A percentile compares a stretch with the other conserved stretches of the same genome.
Evolutionary conservation across 2,113 vertebrate genomes (phyloP).

Genomic region (Vidua chalybeata): DNA sequence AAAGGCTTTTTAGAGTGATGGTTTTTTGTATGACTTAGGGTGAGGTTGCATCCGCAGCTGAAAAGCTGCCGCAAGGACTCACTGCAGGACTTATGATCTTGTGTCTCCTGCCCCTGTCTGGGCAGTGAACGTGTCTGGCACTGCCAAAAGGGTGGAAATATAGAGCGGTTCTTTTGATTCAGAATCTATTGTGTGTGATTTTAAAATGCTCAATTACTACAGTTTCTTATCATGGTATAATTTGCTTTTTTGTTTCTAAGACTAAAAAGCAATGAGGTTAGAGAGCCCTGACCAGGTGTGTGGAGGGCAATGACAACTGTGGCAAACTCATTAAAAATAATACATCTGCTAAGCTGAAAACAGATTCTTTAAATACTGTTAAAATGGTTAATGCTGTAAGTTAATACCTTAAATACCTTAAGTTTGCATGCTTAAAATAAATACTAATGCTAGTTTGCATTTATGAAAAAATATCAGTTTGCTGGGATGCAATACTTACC

Average conservation of each 20-base stretch:
- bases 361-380: background rate
- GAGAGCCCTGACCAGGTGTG: background rate
- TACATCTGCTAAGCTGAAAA: background rate
- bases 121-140: background rate
- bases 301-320: background rate
- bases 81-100: background rate
- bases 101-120: conserved; percentile 5
- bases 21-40: background rate
- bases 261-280: background rate
- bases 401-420: background rate
- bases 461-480: background rate
- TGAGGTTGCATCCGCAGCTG: conserved; percentile 19
- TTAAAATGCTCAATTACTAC: background rate
- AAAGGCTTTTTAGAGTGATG: conserved; percentile 10
- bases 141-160: background rate
- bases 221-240: background rate
- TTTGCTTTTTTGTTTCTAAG: background rate
- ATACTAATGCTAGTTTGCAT: background rate
- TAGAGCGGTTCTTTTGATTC: background rate
- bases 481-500: background rate
- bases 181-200: accelerated
- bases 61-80: background rate
- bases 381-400: background rate
- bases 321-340: background rate
- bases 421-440: background rate